A percentile compares a stretch with the other conserved stretches of the same genome.
Evolutionary conservation across 2,113 vertebrate genomes (phyloP).

Genomic region (Prunella himalayana): DNA sequence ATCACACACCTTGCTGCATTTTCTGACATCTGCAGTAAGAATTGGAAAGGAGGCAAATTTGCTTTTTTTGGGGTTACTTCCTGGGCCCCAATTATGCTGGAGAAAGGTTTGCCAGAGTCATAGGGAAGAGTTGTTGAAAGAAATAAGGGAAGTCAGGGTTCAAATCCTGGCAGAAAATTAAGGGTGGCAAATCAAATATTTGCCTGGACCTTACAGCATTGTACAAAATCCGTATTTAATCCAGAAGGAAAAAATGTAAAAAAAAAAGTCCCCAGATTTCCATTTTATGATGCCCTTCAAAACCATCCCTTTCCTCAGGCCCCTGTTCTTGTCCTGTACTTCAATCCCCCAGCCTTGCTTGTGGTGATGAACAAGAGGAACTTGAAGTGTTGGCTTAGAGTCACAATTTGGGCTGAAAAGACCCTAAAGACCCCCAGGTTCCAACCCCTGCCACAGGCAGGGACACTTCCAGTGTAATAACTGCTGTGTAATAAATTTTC

Average conservation of each 20-base stretch:
- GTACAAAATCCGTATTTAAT: background rate
- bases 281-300: background rate
- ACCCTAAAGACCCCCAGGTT: background rate
- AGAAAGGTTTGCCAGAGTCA: background rate
- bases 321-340: background rate
- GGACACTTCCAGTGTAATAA: background rate
- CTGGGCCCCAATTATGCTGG: background rate
- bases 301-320: background rate
- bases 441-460: background rate
- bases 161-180: background rate
- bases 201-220: background rate
- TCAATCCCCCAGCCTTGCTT: background rate
- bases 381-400: background rate
- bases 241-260: background rate
- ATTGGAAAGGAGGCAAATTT: background rate
- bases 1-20: background rate
- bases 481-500: background rate
- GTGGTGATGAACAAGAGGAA: background rate
- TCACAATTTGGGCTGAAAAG: background rate
- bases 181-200: background rate
- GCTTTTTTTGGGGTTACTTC: background rate
- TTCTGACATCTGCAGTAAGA: background rate
- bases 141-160: background rate
- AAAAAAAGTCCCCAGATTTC: background rate
- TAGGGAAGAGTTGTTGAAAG: background rate